phyloP scores from a whole-genome alignment of 2,888 invertebrate genomes.

The Laspeyria flexula region DNA sequence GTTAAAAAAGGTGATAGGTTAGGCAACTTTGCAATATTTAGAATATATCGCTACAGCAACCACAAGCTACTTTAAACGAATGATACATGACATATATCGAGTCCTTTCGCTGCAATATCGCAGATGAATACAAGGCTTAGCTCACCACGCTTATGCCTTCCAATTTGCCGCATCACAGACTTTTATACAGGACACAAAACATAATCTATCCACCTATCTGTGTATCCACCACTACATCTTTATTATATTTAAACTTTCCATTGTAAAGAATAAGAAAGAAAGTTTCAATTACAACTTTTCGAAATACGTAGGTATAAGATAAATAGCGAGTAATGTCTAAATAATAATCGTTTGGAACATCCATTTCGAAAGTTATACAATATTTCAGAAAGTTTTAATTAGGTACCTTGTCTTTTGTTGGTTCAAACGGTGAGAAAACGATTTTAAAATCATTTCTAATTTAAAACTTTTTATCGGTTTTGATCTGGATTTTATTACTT shows the following conservation, averaged over 20 bases:
- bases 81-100: slow-evolving; percentile 18
- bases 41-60: neutral
- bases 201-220: slow-evolving; percentile 10
- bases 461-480: slow-evolving; percentile 44
- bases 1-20: too few species aligned
- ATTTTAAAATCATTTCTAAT: slow-evolving; percentile 45
- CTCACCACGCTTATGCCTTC: slow-evolving; percentile 45
- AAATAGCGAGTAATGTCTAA: slow-evolving; percentile 15
- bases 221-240: slow-evolving; percentile 8
- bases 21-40: neutral
- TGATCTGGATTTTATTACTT: slow-evolving; percentile 27
- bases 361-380: slow-evolving; percentile 41
- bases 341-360: slow-evolving; percentile 27
- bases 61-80: neutral
- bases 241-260: slow-evolving; percentile 17
- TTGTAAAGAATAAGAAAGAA: neutral
- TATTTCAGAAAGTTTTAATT: slow-evolving; percentile 56
- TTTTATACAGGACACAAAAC: slow-evolving; percentile 38
- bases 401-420: slow-evolving; percentile 46
- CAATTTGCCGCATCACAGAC: slow-evolving; percentile 57
- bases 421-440: slow-evolving; percentile 35
- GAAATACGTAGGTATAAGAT: slow-evolving; percentile 15
- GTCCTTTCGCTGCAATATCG: slow-evolving; percentile 27
- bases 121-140: slow-evolving; percentile 35
- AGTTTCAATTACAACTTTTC: slow-evolving; percentile 3